Evolutionary conservation across 2,113 vertebrate species (phyloP).

Genomic region (Epinephelus lanceolatus): DNA sequence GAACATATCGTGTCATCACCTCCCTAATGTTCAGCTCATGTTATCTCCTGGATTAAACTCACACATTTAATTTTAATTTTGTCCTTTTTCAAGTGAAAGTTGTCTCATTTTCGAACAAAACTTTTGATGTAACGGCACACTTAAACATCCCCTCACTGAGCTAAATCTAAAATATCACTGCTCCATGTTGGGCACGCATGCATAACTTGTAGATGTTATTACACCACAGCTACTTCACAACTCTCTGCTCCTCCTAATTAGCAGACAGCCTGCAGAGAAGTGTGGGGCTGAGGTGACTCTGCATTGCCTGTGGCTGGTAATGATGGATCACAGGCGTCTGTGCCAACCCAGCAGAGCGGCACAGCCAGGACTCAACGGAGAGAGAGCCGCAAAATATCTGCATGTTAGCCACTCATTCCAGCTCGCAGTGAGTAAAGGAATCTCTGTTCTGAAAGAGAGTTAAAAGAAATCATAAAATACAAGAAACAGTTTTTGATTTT

Average conservation of each 20-base stretch:
- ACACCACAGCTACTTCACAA: slow-evolving; percentile 43
- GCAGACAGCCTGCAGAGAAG: slow-evolving; percentile 67
- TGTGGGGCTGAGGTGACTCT: slow-evolving; percentile 58
- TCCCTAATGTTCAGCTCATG: background rate
- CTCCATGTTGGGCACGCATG: slow-evolving; percentile 20
- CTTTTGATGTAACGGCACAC: slow-evolving; percentile 41
- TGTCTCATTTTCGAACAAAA: slow-evolving; percentile 21
- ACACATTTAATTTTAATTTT: slow-evolving; percentile 31
- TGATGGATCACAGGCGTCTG: slow-evolving; percentile 72
- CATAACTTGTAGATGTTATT: slow-evolving; percentile 53
- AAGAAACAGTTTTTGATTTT: background rate
- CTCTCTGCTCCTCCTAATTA: slow-evolving; percentile 69
- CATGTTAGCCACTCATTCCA: slow-evolving; percentile 14
- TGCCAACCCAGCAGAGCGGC: slow-evolving; percentile 60
- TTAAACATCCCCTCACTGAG: slow-evolving; percentile 36
- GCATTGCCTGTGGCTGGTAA: slow-evolving; percentile 61
- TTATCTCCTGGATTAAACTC: slow-evolving; percentile 1
- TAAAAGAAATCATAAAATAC: background rate
- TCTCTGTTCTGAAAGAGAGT: too few relatives aligned
- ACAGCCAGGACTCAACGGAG: slow-evolving; percentile 33
- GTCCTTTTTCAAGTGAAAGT: slow-evolving; percentile 8
- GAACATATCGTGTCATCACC: background rate
- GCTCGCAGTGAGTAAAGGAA: background rate
- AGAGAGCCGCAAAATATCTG: slow-evolving; percentile 39
- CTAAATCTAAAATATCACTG: slow-evolving; percentile 41